Evolutionary conservation across 2,113 vertebrate species (phyloP).

Genomic region (Odontesthes bonariensis): DNA sequence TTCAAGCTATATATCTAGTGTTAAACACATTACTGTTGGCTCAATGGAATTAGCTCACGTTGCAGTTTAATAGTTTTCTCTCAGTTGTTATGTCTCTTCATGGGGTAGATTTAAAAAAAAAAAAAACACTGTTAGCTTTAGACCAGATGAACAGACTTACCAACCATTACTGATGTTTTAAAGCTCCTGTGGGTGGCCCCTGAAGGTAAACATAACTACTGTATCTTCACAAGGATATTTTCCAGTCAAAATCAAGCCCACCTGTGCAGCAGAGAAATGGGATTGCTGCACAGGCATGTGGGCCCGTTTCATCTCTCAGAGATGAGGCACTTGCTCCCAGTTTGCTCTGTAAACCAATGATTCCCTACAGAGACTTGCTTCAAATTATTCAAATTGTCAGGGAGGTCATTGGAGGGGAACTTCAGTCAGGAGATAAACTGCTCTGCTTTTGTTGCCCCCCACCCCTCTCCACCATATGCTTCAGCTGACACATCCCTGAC

Average conservation of each 20-base stretch:
- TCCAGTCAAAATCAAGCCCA: constrained; percentile 24
- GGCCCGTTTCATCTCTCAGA: neutral
- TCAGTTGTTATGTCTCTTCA: constrained; percentile 1
- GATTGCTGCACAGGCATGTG: neutral
- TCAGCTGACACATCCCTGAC: constrained; percentile 60
- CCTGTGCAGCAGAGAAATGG: constrained; percentile 28
- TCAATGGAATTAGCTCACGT: constrained; percentile 4
- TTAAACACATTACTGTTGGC: neutral
- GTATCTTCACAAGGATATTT: neutral
- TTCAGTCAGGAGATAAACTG: constrained; percentile 69
- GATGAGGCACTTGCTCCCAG: constrained; percentile 22
- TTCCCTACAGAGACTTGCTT: constrained; percentile 42
- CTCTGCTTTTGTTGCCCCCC: neutral
- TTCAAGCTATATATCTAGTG: neutral
- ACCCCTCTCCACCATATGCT: constrained; percentile 32
- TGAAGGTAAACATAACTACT: neutral
- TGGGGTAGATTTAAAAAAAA: neutral
- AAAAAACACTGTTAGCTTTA: neutral
- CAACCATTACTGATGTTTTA: constrained; percentile 9
- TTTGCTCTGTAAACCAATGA: constrained; percentile 48
- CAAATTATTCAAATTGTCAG: constrained; percentile 68
- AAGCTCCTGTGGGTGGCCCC: constrained; percentile 1
- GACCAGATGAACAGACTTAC: neutral
- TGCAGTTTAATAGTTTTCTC: neutral
- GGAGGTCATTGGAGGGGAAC: constrained; percentile 59